Conservation (phyloP, 2,113 vertebrate species). For the Puma concolor region DNA sequence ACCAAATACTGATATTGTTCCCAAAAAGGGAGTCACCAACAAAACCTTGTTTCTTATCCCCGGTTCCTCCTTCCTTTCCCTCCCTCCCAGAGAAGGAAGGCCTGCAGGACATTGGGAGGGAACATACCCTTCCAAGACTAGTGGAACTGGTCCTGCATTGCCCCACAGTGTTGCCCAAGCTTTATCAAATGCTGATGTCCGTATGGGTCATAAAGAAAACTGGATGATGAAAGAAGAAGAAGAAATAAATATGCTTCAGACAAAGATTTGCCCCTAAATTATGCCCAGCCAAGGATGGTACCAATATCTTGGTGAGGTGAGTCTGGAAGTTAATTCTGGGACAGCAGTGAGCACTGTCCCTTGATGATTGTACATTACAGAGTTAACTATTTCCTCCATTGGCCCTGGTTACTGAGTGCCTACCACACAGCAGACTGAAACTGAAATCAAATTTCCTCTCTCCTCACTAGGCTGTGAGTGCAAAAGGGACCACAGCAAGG, state of each 20-base stretch:
- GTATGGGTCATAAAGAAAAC: neutral
- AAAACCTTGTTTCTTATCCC: neutral
- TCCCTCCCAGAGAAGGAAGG: neutral
- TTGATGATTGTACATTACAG: neutral
- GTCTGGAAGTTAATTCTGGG: neutral
- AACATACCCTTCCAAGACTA: neutral
- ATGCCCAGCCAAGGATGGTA: neutral
- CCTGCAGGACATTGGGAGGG: neutral
- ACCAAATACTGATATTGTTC: neutral
- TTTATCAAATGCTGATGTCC: neutral
- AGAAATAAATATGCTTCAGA: neutral
- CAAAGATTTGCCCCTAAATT: neutral
- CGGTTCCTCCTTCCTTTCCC: neutral
- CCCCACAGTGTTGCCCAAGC: neutral
- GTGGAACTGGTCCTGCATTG: conserved; percentile 28
- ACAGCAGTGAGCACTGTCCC: neutral
- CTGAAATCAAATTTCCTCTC: neutral
- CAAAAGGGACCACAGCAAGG: neutral
- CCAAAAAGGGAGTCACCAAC: neutral
- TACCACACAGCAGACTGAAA: neutral
- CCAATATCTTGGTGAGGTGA: neutral
- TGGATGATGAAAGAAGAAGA: neutral
- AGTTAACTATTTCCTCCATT: neutral
- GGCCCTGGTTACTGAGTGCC: neutral
- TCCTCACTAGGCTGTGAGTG: neutral